Base-by-base conservation (phyloP, 2,888 invertebrate genomes). In the Orthonychiurus folsomi region DNA sequence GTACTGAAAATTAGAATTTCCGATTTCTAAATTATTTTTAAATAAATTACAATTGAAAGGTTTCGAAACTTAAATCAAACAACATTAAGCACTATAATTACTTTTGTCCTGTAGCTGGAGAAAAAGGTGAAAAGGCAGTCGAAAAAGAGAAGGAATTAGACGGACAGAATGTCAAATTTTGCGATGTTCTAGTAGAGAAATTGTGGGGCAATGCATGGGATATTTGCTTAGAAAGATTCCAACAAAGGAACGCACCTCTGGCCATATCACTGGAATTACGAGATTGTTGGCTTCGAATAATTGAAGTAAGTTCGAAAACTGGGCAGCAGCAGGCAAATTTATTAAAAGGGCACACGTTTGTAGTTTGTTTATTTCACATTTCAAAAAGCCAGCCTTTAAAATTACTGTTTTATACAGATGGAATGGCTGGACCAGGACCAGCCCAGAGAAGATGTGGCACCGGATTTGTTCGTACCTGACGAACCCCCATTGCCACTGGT, bases 231-330 rank as follows among this genome's bases (percentile, higher is more conserved):
- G 64, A 68, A 26, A 52, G 68, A 47, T 66, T 68, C 55, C 62
- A 62, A 23, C 50, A 63, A 23, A 25, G 48, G 1, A 50, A 64
- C 47, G 66, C 66, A 1, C 56, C 68, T 9, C 15, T 52, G 3
- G 55, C 59, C 1, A 60, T 63, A 12, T 48, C 59, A 12, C 37
- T 62, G n/a, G 63, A 66, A 3, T 47, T 68, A 47, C 37, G 68
- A 52, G 62, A 68, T 48, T 62, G 62, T 0, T 68, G 68, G 68
- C 59, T 68, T 15, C 18, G 63, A 55, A 56, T 68, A 15, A 57
- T 64, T 1, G 68, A 68, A 23, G 61, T 63, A 15, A n/a, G n/a
- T n/a, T n/a, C n/a, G n/a, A n/a, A n/a, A n/a, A n/a, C n/a, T n/a
- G n/a, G n/a, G n/a, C n/a, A n/a, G n/a, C n/a, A n/a, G n/a, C n/a